These are phyloP conservation scores for Sclerodermus sp. DNA, from an alignment of 2,888 invertebrate species.

Conservation along the genomic window DNA sequence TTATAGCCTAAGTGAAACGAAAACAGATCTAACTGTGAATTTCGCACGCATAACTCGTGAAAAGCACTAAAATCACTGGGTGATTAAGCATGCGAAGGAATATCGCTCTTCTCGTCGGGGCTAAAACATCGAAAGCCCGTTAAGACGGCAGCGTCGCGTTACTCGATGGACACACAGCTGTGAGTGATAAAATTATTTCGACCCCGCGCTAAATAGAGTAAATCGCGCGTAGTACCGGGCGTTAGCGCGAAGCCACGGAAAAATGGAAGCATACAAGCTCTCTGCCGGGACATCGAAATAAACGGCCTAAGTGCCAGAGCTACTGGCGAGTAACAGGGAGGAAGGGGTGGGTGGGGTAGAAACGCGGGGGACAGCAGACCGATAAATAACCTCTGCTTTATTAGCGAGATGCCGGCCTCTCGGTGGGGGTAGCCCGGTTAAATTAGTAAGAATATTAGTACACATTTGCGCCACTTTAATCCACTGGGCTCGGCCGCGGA, in stretches of 20 bases:
- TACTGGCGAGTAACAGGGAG: constrained; percentile 22
- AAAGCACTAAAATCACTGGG: constrained; percentile 35
- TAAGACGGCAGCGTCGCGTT: constrained; percentile 26
- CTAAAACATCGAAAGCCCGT: constrained; percentile 34
- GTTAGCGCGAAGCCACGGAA: not conserved
- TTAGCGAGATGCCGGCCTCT: constrained; percentile 42
- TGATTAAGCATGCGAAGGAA: constrained; percentile 37
- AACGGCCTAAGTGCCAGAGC: constrained; percentile 47
- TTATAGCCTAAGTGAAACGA: too few relatives aligned
- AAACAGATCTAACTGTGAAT: too few relatives aligned
- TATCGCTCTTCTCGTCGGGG: constrained; percentile 38
- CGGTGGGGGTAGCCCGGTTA: constrained; percentile 39
- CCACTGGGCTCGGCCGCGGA: not conserved
- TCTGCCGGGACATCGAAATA: constrained; percentile 39
- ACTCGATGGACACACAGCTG: constrained; percentile 24
- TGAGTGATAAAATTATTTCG: constrained; percentile 41
- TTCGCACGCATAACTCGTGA: not conserved
- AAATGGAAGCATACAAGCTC: constrained; percentile 6
- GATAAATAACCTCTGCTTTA: constrained; percentile 58
- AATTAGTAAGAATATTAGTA: constrained; percentile 56
- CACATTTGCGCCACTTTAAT: constrained; percentile 35
- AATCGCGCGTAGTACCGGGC: constrained; percentile 15
- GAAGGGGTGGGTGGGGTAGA: constrained; percentile 18
- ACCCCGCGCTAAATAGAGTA: constrained; percentile 35
- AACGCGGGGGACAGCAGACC: constrained; percentile 20